These are phyloP conservation scores for Pavo muticus DNA, from an alignment of 2,113 vertebrate species.

Conservation along the genomic window DNA sequence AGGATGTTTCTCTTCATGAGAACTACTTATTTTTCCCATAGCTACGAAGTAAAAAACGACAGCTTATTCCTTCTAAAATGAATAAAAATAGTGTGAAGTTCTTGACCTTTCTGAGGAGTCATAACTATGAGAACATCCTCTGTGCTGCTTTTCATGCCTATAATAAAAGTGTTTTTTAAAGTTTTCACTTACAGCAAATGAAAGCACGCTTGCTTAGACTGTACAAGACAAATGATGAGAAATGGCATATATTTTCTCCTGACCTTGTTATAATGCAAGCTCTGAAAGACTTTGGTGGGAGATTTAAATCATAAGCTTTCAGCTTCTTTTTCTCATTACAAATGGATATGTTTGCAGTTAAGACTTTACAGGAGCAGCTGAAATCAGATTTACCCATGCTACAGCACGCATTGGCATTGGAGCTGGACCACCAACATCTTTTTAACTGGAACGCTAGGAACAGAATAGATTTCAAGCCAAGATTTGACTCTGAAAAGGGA, in stretches of 20 bases:
- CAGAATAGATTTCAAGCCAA: constrained; percentile 60
- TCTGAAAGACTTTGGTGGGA: constrained; percentile 50
- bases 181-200: constrained; percentile 17
- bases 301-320: constrained; percentile 58
- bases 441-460: constrained; percentile 49
- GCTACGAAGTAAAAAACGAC: neutral
- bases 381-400: constrained; percentile 61
- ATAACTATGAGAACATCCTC: constrained; percentile 25
- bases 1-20: neutral
- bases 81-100: constrained; percentile 11
- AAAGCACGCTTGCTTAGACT: constrained; percentile 51
- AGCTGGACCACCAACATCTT: constrained; percentile 77
- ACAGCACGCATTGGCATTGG: constrained; percentile 38
- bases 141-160: constrained; percentile 24
- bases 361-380: constrained; percentile 54
- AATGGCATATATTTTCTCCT: constrained; percentile 71
- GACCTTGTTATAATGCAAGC: constrained; percentile 24
- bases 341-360: constrained; percentile 30
- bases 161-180: neutral
- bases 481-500: constrained; percentile 41
- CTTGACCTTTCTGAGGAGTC: constrained; percentile 13
- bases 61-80: neutral
- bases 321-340: neutral
- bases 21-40: constrained; percentile 25
- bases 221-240: constrained; percentile 70